Percentiles rank a stretch among this genome's conserved stretches.
Conservation (phyloP, 2,888 invertebrate species). For the Phorcus lineatus region DNA sequence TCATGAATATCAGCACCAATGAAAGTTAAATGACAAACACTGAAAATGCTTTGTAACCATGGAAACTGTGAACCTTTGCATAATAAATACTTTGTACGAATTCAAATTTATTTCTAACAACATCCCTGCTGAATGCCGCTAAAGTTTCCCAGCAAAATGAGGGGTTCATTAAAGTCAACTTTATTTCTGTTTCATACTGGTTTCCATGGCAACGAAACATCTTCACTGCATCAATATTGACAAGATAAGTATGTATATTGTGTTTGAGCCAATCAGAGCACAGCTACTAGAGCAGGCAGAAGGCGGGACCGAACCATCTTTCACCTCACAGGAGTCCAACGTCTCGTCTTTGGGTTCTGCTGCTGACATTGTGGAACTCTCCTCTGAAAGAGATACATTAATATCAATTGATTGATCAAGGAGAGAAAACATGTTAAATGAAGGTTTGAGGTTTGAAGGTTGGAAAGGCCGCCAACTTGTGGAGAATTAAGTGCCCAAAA, state of each 20-base stretch:
- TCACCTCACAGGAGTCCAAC: background rate
- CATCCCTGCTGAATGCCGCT: too few species aligned
- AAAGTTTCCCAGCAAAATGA: too few species aligned
- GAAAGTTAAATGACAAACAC: background rate
- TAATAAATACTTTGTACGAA: too few species aligned
- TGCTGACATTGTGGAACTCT: background rate
- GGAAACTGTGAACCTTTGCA: background rate
- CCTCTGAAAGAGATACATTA: background rate
- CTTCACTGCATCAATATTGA: background rate
- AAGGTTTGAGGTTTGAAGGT: too few species aligned
- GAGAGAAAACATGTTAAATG: too few species aligned
- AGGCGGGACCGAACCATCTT: background rate
- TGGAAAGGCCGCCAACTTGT: too few species aligned
- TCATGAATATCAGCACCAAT: slow-evolving; percentile 3
- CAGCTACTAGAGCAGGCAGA: background rate
- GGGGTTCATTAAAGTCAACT: too few species aligned
- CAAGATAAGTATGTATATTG: background rate
- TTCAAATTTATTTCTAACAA: too few species aligned
- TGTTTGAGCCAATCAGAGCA: background rate
- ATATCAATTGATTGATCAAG: background rate
- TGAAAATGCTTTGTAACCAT: background rate
- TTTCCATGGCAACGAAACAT: background rate
- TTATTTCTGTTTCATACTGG: background rate
- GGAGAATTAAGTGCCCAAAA: too few species aligned
- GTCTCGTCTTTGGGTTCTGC: background rate